Conservation (phyloP, 2,113 vertebrate species). For the Cephalopterus ornatus region DNA sequence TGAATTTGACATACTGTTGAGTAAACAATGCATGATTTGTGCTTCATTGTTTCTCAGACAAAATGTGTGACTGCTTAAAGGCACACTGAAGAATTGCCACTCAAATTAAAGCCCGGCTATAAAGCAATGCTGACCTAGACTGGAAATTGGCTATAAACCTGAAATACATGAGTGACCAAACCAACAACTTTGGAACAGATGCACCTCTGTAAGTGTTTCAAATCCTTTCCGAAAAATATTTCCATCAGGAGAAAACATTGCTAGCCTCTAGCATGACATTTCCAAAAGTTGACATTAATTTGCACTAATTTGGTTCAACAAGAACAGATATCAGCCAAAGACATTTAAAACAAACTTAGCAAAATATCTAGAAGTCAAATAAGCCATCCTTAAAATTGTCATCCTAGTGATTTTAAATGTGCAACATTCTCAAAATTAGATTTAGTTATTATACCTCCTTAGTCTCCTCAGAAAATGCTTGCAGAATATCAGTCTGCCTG, state of each 20-base stretch:
- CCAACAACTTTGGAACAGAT: not conserved
- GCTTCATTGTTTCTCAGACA: not conserved
- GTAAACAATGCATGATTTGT: not conserved
- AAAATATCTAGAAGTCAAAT: not conserved
- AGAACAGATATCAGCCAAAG: not conserved
- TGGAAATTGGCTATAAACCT: not conserved
- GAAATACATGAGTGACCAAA: not conserved
- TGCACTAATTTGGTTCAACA: not conserved
- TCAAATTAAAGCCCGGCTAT: not conserved
- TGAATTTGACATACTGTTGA: not conserved
- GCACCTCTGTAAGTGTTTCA: not conserved
- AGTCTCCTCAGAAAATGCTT: slow-evolving; percentile 93
- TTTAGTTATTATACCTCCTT: slow-evolving; percentile 80
- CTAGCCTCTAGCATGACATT: not conserved
- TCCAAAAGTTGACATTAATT: not conserved
- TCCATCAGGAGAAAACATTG: not conserved
- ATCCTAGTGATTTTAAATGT: not conserved
- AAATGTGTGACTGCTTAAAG: not conserved
- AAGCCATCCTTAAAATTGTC: not conserved
- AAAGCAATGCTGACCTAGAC: not conserved
- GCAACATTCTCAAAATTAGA: not conserved
- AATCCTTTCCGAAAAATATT: not conserved
- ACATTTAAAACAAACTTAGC: not conserved
- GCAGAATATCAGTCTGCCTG: slow-evolving; percentile 94
- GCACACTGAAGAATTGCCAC: not conserved